Base-by-base conservation (phyloP, 2,888 invertebrate species). In the Melinaea menophilus region DNA sequence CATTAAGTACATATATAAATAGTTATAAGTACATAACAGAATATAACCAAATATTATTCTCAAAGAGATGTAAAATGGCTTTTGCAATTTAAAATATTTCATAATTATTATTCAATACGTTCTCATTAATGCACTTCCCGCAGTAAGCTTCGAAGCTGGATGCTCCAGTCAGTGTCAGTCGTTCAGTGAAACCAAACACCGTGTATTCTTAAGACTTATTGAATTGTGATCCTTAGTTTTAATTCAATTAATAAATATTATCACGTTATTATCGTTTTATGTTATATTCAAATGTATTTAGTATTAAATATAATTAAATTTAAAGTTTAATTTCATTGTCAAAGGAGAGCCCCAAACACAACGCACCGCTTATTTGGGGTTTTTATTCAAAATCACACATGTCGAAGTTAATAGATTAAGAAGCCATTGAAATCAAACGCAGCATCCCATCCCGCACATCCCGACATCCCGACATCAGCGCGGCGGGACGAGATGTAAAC, bases 401-500 rank as follows among this genome's bases (percentile, higher is more conserved):
- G 66, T 66, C 64, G 54, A 54, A 61, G 58, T 56, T 63, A 65
- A 60, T 60, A 59, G 72, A 74, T 73, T 80, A 80, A 78, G 65
- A 80, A 78, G 65, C 74, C 74, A 81, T 82, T 79, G 75, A 81
- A 82, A 81, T 82, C 83, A 81, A 80, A 80, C 66, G 75, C 79
- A 79, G 77, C 73, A 69, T 69, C 68, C 61, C 56, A 48, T 63
- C 63, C 69, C 68, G 68, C 74, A 65, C 58, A 33, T 22, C 22
- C 22, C 22, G 22, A 22, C 22, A 22, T 22, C 22, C 22, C 22
- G 22, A 22, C 22, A 41, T 41, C 41, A 41, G 11, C 48, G 71
- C 71, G 76, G 77, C 79, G 76, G 78, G 78, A 81, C 79, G 79
- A 74, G 76, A 79, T 80, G 77, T 85, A 84, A 87, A 84, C 86